Conservation (phyloP, 2,797 vertebrate species). For the Gila robusta region DNA sequence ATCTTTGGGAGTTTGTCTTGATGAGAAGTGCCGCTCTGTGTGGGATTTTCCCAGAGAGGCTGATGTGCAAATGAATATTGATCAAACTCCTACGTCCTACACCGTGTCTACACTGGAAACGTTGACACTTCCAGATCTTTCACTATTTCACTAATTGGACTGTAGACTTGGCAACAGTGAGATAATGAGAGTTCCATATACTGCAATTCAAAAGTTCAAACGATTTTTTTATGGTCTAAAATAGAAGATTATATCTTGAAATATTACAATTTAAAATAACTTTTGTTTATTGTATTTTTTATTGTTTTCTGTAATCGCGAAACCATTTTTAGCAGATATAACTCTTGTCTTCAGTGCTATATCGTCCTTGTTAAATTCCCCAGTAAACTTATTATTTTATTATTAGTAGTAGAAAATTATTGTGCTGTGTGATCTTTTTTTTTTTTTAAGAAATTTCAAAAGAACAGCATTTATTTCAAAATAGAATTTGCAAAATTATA, state of each 20-base stretch:
- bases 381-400: background rate
- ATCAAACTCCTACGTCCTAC: background rate
- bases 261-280: background rate
- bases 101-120: background rate
- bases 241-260: background rate
- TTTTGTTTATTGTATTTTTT: too few relatives aligned
- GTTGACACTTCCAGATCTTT: background rate
- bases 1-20: background rate
- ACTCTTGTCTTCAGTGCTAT: too few relatives aligned
- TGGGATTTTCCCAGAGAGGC: background rate
- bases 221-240: background rate
- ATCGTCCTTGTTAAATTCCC: background rate
- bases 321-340: background rate
- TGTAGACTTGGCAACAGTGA: background rate
- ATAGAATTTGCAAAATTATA: background rate
- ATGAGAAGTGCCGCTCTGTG: background rate
- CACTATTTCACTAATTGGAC: slow-evolving; percentile 14
- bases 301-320: too few relatives aligned
- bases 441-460: background rate
- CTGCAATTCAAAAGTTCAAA: background rate
- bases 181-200: background rate
- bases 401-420: background rate
- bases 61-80: slow-evolving; percentile 5
- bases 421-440: too few relatives aligned
- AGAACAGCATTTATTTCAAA: background rate